Evolutionary conservation across 2,113 vertebrate genomes (phyloP), one percentile per base, ranked within the genome.

Genomic region (Euleptes europaea): DNA sequence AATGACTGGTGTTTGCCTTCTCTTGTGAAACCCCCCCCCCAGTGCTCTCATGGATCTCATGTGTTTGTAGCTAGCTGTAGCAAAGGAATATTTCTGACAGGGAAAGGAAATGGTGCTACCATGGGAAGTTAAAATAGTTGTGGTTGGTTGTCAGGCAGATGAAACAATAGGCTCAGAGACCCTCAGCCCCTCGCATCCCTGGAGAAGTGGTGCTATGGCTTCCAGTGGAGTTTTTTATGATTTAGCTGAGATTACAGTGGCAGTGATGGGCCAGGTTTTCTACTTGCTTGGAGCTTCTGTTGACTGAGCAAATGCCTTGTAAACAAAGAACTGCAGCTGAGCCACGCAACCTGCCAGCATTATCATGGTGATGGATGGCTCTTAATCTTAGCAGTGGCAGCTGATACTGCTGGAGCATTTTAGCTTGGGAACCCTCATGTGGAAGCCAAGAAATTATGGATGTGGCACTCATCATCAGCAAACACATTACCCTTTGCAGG

Each of bases 331-430:
- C 40, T 71, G 73, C 65, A 82, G 80, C 80, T 87, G 73, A 82
- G 80, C 80, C 65, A 19, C 17, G 10, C 47, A 47, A 23, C 73
- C 75, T 83, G 74, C 73, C 80, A 82, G 49, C 40, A n/a, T 31
- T 65, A 31, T 82, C 73, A 60, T 26, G 67, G 57, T 91, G 88
- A 91, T 86, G 78, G 86, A 91, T 90, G 82, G 78, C 86, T 74
- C 28, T 84, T 90, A 84, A 91, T 84, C 80, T 80, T 49, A 33
- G 84, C 74, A 28, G 49, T 15, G 44, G 21, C 47, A 3, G 63
- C 28, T 54, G 49, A 78, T 54, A 73, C 81, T 77, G 85, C 77
- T 89, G 78, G 54, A 42, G 35, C 31, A 85, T n/a, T 72, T 63
- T 49, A 69, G 42, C 67, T 6, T n/a, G 66, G 79, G 82, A 57